Percentiles rank a stretch among this genome's conserved stretches.
phyloP scores from a whole-genome alignment of 2,113 vertebrate genomes.

The Mionectes macconnelli region DNA sequence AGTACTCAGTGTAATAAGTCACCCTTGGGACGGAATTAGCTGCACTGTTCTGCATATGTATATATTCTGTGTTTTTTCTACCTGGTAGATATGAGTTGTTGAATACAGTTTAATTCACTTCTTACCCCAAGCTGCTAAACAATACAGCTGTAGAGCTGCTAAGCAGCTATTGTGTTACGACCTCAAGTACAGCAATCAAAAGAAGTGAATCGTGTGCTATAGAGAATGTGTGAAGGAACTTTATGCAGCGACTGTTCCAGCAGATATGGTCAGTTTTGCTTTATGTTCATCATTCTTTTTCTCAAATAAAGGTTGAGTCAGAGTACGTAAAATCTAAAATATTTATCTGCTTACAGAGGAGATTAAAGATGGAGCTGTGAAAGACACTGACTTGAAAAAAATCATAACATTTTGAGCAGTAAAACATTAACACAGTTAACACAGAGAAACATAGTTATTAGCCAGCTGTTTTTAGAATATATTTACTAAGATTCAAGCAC shows the following conservation, averaged over 20 bases:
- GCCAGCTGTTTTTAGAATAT: background rate
- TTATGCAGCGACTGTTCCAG: background rate
- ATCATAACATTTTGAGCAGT: background rate
- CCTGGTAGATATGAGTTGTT: background rate
- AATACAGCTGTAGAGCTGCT: background rate
- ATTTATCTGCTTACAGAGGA: background rate
- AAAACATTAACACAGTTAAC: background rate
- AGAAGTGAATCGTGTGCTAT: background rate
- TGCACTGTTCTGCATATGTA: background rate
- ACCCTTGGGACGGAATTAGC: background rate
- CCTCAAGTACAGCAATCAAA: background rate
- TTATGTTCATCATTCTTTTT: background rate
- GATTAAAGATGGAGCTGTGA: background rate
- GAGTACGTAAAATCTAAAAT: background rate
- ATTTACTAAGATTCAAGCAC: background rate
- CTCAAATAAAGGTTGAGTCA: background rate
- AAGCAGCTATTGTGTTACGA: background rate
- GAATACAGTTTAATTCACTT: background rate
- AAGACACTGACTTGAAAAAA: background rate
- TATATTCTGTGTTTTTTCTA: background rate
- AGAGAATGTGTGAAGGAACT: background rate
- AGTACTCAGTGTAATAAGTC: background rate
- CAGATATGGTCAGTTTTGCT: background rate
- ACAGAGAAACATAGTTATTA: background rate
- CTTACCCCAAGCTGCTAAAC: background rate